A percentile compares a stretch with the other conserved stretches of the same genome.
phyloP scores from a whole-genome alignment of 2,888 invertebrate species.

The Drosophila vallismaia region DNA sequence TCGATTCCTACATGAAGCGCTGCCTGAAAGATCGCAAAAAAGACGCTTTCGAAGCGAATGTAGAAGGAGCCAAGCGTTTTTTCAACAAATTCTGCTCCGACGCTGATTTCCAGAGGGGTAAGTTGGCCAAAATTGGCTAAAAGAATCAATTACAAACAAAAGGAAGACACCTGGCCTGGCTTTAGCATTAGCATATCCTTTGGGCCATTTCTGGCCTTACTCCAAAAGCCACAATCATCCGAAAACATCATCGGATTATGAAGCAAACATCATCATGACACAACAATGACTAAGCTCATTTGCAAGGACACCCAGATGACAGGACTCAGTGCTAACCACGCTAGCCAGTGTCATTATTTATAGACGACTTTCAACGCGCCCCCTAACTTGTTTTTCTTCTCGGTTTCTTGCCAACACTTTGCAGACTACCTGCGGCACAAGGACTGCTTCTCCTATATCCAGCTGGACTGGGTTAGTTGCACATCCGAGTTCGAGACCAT shows the following conservation, averaged over 20 bases:
- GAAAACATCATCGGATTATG: neutral
- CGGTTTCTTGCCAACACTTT: constrained; percentile 25
- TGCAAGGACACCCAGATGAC: constrained; percentile 18
- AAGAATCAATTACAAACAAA: constrained; percentile 9
- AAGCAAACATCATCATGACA: neutral
- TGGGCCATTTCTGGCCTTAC: neutral
- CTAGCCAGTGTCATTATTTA: constrained; percentile 14
- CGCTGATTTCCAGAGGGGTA: constrained; percentile 81
- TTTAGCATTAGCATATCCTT: neutral
- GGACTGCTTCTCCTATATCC: constrained; percentile 82
- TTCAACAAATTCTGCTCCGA: constrained; percentile 82
- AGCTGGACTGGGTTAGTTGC: constrained; percentile 82
- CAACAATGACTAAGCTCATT: constrained; percentile 1
- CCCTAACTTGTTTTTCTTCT: neutral
- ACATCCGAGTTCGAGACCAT: constrained; percentile 80
- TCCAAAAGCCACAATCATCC: neutral
- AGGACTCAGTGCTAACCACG: constrained; percentile 19
- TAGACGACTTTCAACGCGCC: constrained; percentile 5
- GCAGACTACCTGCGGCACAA: constrained; percentile 82
- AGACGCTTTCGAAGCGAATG: constrained; percentile 79
- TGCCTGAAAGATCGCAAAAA: constrained; percentile 79
- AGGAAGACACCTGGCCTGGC: neutral
- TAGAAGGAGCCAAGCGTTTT: constrained; percentile 82
- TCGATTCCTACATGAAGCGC: constrained; percentile 81
- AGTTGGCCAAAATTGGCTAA: constrained; percentile 17